These are phyloP conservation scores for Drosophila kambysellisi DNA, from an alignment of 2,888 invertebrate species.

Conservation along the genomic window DNA sequence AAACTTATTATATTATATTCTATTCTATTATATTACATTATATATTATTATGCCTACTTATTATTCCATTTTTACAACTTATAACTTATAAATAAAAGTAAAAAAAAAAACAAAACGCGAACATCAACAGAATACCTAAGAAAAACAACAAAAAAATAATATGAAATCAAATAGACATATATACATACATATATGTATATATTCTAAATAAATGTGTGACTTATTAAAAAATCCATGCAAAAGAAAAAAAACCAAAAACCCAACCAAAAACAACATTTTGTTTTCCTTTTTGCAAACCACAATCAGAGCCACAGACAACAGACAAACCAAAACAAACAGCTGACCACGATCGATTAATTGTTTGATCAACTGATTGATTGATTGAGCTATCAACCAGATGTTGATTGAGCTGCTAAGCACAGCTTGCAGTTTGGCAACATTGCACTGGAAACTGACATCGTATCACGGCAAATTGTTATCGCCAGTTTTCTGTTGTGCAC, in stretches of 20 bases:
- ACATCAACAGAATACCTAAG: constrained; percentile 39
- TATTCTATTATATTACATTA: constrained; percentile 75
- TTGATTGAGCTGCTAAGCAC: constrained; percentile 3
- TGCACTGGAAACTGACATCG: constrained; percentile 23
- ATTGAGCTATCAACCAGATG: background rate
- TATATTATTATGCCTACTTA: constrained; percentile 76
- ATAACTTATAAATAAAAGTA: constrained; percentile 69
- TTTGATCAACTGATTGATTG: constrained; percentile 1
- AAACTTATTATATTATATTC: constrained; percentile 72
- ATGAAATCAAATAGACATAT: constrained; percentile 35
- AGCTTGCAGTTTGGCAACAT: constrained; percentile 24
- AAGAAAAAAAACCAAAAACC: constrained; percentile 40
- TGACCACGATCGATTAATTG: background rate
- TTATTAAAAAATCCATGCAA: constrained; percentile 62
- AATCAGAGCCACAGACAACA: constrained; percentile 21
- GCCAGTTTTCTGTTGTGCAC: background rate
- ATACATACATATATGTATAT: constrained; percentile 55
- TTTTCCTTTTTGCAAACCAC: constrained; percentile 51
- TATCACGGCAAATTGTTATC: constrained; percentile 1
- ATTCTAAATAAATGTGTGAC: constrained; percentile 76
- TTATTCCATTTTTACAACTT: constrained; percentile 81
- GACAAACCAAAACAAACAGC: constrained; percentile 32
- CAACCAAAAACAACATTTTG: constrained; percentile 51
- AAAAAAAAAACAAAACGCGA: constrained; percentile 33
- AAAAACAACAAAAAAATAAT: constrained; percentile 24